Evolutionary conservation across 2,113 vertebrate genomes (phyloP).

Genomic region (Albula glossodonta): DNA sequence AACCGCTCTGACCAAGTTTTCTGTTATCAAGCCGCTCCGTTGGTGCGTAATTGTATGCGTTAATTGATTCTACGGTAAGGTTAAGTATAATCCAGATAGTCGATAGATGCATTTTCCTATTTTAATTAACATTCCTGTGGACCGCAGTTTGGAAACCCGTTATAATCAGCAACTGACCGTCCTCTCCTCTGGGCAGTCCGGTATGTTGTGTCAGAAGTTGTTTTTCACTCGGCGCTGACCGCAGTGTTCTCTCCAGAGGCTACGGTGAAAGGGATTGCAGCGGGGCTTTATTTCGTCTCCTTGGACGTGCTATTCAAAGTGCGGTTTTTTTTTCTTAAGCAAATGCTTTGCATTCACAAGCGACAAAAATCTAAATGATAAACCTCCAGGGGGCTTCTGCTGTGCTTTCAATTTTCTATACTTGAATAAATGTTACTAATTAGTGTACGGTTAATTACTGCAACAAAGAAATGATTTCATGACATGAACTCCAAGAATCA

Average conservation of each 20-base stretch:
- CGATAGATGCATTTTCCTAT: not conserved
- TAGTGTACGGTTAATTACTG: not conserved
- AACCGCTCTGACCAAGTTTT: not conserved
- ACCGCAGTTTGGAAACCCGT: not conserved
- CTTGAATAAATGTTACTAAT: slow-evolving; percentile 8
- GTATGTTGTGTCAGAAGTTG: slow-evolving; percentile 60
- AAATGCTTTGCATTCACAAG: slow-evolving; percentile 15
- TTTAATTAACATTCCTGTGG: not conserved
- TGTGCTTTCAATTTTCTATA: not conserved
- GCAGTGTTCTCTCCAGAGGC: slow-evolving; percentile 2
- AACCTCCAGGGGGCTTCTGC: slow-evolving; percentile 10
- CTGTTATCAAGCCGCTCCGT: not conserved
- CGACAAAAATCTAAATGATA: slow-evolving; percentile 16
- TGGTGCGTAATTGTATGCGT: not conserved
- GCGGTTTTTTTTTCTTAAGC: slow-evolving; percentile 21
- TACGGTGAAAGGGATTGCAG: slow-evolving; percentile 4
- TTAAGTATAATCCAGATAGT: slow-evolving; percentile 8
- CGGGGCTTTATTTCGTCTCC: slow-evolving; percentile 10
- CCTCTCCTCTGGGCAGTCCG: slow-evolving; percentile 45
- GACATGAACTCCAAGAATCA: not conserved
- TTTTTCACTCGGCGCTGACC: slow-evolving; percentile 57
- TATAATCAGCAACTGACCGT: slow-evolving; percentile 37
- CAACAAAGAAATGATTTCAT: slow-evolving; percentile 3
- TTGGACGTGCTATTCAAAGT: slow-evolving; percentile 23
- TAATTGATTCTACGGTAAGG: not conserved